Conservation (phyloP, 2,797 vertebrate species). For the Pterois miles region DNA sequence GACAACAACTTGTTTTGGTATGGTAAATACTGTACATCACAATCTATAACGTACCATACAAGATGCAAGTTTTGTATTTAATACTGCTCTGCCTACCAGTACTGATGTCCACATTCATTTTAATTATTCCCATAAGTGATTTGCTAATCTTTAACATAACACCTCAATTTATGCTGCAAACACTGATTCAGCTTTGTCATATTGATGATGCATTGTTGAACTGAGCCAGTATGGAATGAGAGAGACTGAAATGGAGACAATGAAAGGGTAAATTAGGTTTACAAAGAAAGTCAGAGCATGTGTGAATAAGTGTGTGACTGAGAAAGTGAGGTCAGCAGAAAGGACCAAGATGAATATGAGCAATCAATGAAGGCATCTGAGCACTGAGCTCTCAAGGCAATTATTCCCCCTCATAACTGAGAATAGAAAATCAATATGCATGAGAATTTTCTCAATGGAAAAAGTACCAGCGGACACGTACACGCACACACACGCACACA, state of each 20-base stretch:
- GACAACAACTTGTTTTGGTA: no score
- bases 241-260: neutral
- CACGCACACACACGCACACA: no score
- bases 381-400: slow-evolving; percentile 11
- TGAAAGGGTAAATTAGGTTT: neutral
- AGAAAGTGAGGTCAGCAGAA: no score
- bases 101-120: neutral
- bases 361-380: slow-evolving; percentile 43
- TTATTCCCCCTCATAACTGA: slow-evolving; percentile 35
- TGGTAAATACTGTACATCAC: no score
- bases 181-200: slow-evolving; percentile 9
- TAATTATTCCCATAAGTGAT: neutral
- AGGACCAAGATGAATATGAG: slow-evolving; percentile 16
- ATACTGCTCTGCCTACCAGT: neutral
- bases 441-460: slow-evolving; percentile 16
- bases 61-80: neutral
- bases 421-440: slow-evolving; percentile 45
- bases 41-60: no score
- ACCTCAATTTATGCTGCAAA: neutral
- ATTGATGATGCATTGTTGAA: slow-evolving; percentile 3
- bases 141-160: neutral
- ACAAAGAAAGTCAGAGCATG: neutral
- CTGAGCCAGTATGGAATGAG: neutral
- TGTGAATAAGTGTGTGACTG: neutral
- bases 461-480: neutral